Conservation (phyloP, 1,140 invertebrate species). For the Drosophila virilis region DNA sequence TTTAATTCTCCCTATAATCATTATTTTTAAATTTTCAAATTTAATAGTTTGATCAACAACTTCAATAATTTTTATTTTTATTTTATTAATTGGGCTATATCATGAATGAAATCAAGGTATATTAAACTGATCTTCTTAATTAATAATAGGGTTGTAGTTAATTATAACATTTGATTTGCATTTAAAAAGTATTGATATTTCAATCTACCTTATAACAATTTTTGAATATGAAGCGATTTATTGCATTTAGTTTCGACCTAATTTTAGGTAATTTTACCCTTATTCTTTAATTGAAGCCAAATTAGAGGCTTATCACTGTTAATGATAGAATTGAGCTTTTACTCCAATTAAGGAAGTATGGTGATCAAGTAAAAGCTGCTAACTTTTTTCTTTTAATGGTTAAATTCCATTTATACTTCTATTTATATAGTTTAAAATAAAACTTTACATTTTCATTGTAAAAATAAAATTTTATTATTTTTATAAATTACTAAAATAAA, state of each 20-base stretch:
- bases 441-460: conserved; percentile 87
- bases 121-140: conserved; percentile 85
- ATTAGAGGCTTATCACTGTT: conserved; percentile 84
- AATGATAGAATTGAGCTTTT: conserved; percentile 53
- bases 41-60: conserved; percentile 82
- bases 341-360: conserved; percentile 85
- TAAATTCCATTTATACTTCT: conserved; percentile 85
- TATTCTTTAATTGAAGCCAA: conserved; percentile 87
- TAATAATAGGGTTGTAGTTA: conserved; percentile 85
- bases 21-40: conserved; percentile 71
- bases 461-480: conserved; percentile 83
- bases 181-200: conserved; percentile 86
- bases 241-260: conserved; percentile 87
- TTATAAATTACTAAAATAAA: conserved; percentile 84
- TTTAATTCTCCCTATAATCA: conserved; percentile 58
- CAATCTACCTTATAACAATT: conserved; percentile 84
- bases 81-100: conserved; percentile 86
- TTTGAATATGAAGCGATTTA: conserved; percentile 85
- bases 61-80: conserved; percentile 85
- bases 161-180: conserved; percentile 88
- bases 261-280: conserved; percentile 85
- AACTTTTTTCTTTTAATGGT: conserved; percentile 85
- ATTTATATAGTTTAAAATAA: conserved; percentile 86
- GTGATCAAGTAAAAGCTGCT: conserved; percentile 84
- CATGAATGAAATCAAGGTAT: conserved; percentile 88